Evolutionary conservation across 2,888 invertebrate genomes (phyloP).

Genomic region (Ophion slaviceki): DNA sequence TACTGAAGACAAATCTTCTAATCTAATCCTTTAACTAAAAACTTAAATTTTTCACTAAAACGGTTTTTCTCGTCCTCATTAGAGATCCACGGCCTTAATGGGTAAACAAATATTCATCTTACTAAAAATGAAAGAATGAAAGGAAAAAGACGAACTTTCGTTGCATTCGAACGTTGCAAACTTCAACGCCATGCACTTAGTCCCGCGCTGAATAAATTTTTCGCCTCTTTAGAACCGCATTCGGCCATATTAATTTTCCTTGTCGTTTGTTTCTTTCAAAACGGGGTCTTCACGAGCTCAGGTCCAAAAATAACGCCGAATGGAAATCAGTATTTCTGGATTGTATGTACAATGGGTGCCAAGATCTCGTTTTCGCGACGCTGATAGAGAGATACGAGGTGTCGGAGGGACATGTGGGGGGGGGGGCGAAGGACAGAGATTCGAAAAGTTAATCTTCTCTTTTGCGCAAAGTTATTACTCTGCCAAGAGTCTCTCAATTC

Average conservation of each 20-base stretch:
- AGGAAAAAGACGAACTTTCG: no score
- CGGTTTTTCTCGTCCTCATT: no score
- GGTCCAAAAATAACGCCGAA: slow-evolving; percentile 65
- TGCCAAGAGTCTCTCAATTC: slow-evolving; percentile 54
- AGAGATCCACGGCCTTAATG: no score
- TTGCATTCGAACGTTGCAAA: no score
- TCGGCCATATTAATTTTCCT: background rate
- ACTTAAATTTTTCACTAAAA: no score
- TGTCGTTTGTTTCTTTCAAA: background rate
- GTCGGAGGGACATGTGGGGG: background rate
- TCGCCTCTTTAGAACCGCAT: background rate
- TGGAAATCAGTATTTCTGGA: slow-evolving; percentile 70
- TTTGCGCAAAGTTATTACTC: slow-evolving; percentile 51
- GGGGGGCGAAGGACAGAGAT: slow-evolving; percentile 20
- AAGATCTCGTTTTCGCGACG: slow-evolving; percentile 69
- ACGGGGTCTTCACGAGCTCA: slow-evolving; percentile 43
- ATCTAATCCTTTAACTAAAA: no score
- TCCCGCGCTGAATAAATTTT: no score
- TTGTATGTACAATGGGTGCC: slow-evolving; percentile 75
- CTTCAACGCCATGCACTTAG: no score
- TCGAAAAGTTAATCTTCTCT: slow-evolving; percentile 34
- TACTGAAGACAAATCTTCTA: no score
- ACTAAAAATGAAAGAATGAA: no score
- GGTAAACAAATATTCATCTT: no score
- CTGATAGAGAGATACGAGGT: slow-evolving; percentile 1